Conservation (phyloP, 1,140 invertebrate species). For the Sarcophaga peregrina region DNA sequence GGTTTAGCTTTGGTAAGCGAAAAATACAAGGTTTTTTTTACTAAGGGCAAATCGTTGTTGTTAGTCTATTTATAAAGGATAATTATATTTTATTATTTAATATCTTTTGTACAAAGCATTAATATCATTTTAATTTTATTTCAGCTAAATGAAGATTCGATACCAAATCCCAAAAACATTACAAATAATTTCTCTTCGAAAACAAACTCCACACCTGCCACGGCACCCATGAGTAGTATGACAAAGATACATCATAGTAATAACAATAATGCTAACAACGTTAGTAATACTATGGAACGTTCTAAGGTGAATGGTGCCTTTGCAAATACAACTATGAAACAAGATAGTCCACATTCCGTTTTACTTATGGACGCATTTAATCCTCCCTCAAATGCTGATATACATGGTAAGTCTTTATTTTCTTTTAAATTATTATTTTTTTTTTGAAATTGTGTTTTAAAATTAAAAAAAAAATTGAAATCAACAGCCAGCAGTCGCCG, state of each 20-base stretch:
- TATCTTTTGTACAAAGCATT: neutral
- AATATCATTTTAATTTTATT: neutral
- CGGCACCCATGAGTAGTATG: slow-evolving; percentile 54
- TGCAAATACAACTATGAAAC: slow-evolving; percentile 45
- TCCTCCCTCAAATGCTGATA: slow-evolving; percentile 59
- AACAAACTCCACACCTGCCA: slow-evolving; percentile 40
- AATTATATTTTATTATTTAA: neutral
- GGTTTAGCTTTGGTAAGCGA: slow-evolving; percentile 60
- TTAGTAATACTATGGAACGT: slow-evolving; percentile 48
- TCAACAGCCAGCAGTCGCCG: slow-evolving; percentile 58
- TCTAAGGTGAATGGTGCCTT: slow-evolving; percentile 55
- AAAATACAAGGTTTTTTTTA: no score
- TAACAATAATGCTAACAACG: slow-evolving; percentile 32
- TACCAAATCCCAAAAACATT: slow-evolving; percentile 49
- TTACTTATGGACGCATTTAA: slow-evolving; percentile 65
- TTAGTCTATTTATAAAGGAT: no score
- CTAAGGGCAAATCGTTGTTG: no score
- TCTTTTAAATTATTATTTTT: slow-evolving; percentile 23
- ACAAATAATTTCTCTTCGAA: slow-evolving; percentile 50
- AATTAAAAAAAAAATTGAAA: neutral
- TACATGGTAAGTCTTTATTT: slow-evolving; percentile 52
- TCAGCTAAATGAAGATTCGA: slow-evolving; percentile 57
- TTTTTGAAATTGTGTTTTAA: slow-evolving; percentile 7
- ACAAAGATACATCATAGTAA: slow-evolving; percentile 62
- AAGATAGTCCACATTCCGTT: slow-evolving; percentile 63